Evolutionary conservation across 1,140 invertebrate genomes (phyloP), one percentile per base, ranked within the genome.

Genomic region (Streblospio benedicti): DNA sequence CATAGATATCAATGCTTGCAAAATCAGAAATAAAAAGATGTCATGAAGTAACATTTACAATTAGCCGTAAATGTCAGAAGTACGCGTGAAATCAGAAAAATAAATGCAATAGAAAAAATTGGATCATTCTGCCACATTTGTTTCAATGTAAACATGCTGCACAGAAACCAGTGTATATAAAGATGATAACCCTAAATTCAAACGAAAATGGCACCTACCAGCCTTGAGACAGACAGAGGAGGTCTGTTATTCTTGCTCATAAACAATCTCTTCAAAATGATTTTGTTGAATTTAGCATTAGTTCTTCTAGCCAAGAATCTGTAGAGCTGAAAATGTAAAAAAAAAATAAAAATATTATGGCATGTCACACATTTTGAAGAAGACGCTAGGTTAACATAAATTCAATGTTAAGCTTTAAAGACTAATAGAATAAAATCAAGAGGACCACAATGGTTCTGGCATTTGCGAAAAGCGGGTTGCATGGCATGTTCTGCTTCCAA

Each of bases 221-320:
- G 76, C 61, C 89, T 85, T 31, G 92, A 88, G 60, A 99, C 67
- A 2, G 93, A 95, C 67, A 99, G 84, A 65, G 95, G 94, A 60
- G 95, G 91, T 49, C 89, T 81, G 79, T 99, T 88, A 67, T 88
- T 96, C 74, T 87, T 89, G 73, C 93, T 95, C 96, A 99, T 99
- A 79, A 95, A 98, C 64, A 99, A 81, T 65, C 97, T 84, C 72
- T 88, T 92, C 70, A 98, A 76, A 44, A 99, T 84, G 64, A 99
- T 94, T 76, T 87, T 86, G 79, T 99, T 98, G 80, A 99, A 99
- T 81, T 97, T 98, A 57, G 89, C 80, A 76, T 86, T 86, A 33
- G 94, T 97, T 77, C 94, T 85, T 65, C 95, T 85, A 45, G 93
- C 93, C 82, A 99, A 82, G 79, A 91, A 98, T 67, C 93, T 86